Base-by-base conservation (phyloP, 2,113 vertebrate species). In the Anolis carolinensis region DNA sequence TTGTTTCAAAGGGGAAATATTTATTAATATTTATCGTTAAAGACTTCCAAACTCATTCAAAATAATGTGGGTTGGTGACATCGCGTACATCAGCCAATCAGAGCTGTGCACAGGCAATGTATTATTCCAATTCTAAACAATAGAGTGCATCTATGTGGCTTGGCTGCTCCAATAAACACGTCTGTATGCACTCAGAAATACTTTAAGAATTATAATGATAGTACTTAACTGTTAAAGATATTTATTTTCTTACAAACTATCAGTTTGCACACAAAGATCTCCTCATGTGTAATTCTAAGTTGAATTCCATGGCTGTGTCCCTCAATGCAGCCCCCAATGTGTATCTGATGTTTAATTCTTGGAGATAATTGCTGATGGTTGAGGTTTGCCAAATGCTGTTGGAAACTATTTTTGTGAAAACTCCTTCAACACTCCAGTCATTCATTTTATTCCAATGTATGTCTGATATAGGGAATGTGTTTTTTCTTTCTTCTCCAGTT, bases 401-500 rank as follows among this genome's bases (percentile, higher is more conserved):
- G 87, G 93, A 92, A 94, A 95, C 91, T 95, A 93, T 95, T 96
- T 91, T 94, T 95, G 81, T 92, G 95, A 91, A 95, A 93, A 85
- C 87, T 95, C 92, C 73, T 95, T 90, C 91, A 94, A 92, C 95
- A 94, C 92, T 94, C 94, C 93, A 88, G 89, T 89, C 93, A 95
- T 95, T 95, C 88, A 95, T 96, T 96, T 96, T 94, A 94, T 74
- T 74, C 85, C 95, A 96, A 95, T 97, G 96, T 97, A 96, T 96
- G 96, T 97, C 96, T 95, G 94, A 96, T 93, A 96, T 96, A 96
- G 96, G 96, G 96, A 97, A 97, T 96, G 96, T 96, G 9, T 36
- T 96, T 68, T 68, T 68, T 30, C 30, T 96, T 97, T 97, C 71
- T 86, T 81, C 39, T 73, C 21, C 96, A 96, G 95, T 97, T 96